Evolutionary conservation across 2,888 invertebrate genomes (phyloP).

Genomic region (Pinctada fucata): DNA sequence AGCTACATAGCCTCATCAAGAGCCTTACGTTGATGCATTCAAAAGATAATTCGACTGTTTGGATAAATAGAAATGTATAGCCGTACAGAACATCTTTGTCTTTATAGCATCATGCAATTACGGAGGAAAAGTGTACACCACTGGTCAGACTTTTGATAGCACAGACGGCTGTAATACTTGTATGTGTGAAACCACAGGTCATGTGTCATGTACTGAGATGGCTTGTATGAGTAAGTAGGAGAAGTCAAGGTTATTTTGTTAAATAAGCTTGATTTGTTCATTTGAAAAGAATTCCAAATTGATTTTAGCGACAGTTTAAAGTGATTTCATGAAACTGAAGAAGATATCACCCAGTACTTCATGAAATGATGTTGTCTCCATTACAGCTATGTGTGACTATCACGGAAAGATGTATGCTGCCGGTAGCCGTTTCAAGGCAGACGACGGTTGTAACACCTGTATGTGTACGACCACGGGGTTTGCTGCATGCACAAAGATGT

Average conservation of each 20-base stretch:
- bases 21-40: too few species aligned
- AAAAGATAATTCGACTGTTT: too few species aligned
- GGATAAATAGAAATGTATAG: too few species aligned
- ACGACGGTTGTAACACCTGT: slow-evolving; percentile 37
- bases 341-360: too few species aligned
- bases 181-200: background rate
- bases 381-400: slow-evolving; percentile 19
- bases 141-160: slow-evolving; percentile 11
- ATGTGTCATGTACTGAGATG: background rate
- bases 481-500: slow-evolving; percentile 27
- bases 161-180: slow-evolving; percentile 16
- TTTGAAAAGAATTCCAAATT: too few species aligned
- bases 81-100: background rate
- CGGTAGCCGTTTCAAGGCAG: slow-evolving; percentile 23
- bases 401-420: slow-evolving; percentile 21
- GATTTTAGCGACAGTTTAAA: too few species aligned
- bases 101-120: slow-evolving; percentile 12
- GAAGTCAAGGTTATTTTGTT: too few species aligned
- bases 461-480: slow-evolving; percentile 11
- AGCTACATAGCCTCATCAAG: too few species aligned
- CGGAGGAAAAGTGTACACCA: background rate
- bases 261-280: background rate
- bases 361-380: too few species aligned
- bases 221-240: background rate
- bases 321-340: too few species aligned